phyloP scores from a whole-genome alignment of 2,113 vertebrate species.

The Cyanoderma ruficeps region DNA sequence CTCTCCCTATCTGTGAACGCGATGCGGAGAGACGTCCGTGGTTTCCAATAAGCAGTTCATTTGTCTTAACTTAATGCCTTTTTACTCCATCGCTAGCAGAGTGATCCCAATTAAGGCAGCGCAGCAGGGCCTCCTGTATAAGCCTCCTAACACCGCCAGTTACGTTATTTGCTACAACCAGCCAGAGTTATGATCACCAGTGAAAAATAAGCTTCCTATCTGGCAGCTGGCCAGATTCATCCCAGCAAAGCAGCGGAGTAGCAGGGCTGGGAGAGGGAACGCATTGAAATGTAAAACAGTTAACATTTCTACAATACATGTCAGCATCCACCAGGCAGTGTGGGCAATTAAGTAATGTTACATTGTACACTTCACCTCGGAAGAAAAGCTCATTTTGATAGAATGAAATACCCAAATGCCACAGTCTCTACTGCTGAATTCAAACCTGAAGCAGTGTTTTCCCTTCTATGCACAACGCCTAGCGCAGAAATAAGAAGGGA shows the following conservation, averaged over 20 bases:
- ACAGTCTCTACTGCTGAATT: not conserved
- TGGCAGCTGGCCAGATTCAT: conserved; percentile 62
- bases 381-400: conserved; percentile 51
- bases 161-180: conserved; percentile 50
- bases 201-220: conserved; percentile 67
- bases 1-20: not conserved
- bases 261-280: conserved; percentile 29
- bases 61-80: conserved; percentile 70
- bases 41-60: conserved; percentile 59
- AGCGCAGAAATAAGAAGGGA: conserved; percentile 2
- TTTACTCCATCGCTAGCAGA: conserved; percentile 47
- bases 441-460: conserved; percentile 57
- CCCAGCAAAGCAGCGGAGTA: conserved; percentile 26
- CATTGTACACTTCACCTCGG: conserved; percentile 53
- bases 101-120: conserved; percentile 68
- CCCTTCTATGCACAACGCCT: conserved; percentile 23
- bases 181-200: conserved; percentile 64
- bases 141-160: conserved; percentile 29
- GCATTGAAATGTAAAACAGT: conserved; percentile 71
- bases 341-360: conserved; percentile 62
- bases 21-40: not conserved
- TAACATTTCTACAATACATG: conserved; percentile 60
- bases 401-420: conserved; percentile 12
- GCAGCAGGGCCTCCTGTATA: conserved; percentile 51
- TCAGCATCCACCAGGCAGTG: conserved; percentile 44